Conservation (phyloP, 2,113 vertebrate species). For the Junco hyemalis region DNA sequence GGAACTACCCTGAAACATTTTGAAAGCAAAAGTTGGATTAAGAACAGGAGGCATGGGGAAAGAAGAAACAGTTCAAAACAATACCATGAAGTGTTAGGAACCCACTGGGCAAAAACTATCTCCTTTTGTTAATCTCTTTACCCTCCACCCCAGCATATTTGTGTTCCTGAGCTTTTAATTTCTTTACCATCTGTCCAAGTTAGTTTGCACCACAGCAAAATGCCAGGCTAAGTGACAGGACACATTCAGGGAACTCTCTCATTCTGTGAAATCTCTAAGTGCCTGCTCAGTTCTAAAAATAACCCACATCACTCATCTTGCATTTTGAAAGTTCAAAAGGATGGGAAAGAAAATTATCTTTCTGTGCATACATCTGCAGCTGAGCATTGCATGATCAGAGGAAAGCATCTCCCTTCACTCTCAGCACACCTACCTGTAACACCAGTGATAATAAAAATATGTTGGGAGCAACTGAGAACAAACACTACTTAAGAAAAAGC, state of each 20-base stretch:
- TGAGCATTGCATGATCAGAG: background rate
- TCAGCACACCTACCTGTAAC: background rate
- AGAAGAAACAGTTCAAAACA: background rate
- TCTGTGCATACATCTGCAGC: background rate
- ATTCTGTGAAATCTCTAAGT: constrained; percentile 13
- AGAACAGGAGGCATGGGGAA: background rate
- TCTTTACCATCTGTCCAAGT: constrained; percentile 41
- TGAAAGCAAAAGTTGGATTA: background rate
- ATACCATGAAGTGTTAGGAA: background rate
- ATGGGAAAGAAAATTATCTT: background rate
- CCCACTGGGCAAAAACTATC: background rate
- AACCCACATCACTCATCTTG: background rate
- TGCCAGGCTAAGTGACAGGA: constrained; percentile 14
- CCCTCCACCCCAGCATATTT: constrained; percentile 9
- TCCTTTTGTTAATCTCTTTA: background rate
- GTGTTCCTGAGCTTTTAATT: constrained; percentile 22
- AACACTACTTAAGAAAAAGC: background rate
- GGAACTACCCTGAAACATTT: background rate
- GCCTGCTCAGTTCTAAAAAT: constrained; percentile 37
- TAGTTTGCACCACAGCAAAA: constrained; percentile 12
- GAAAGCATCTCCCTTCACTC: background rate
- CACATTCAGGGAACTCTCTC: constrained; percentile 23
- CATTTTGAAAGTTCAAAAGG: background rate
- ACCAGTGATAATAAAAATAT: background rate
- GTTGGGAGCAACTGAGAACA: background rate